phyloP scores from a whole-genome alignment of 2,888 invertebrate genomes.

The Heteropelma amictum region DNA sequence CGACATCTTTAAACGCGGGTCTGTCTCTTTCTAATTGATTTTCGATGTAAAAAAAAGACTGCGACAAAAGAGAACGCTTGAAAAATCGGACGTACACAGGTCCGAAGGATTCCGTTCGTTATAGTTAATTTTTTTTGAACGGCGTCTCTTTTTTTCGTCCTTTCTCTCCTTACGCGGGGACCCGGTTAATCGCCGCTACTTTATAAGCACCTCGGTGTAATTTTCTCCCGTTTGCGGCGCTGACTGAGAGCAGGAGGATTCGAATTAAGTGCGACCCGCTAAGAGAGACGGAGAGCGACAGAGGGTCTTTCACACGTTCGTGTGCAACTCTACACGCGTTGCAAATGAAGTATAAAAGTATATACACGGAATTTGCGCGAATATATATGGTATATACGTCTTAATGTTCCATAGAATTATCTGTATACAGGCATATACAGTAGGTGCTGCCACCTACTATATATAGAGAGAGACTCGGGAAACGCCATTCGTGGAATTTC shows the following conservation, averaged over 20 bases:
- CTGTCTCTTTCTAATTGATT: no score
- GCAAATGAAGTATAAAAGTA: background rate
- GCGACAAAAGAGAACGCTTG: slow-evolving; percentile 7
- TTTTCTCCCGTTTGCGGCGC: slow-evolving; percentile 45
- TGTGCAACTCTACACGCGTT: background rate
- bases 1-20: background rate
- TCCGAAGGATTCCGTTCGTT: background rate
- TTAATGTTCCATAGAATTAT: background rate
- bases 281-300: slow-evolving; percentile 5
- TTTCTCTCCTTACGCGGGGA: slow-evolving; percentile 43
- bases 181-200: slow-evolving; percentile 54
- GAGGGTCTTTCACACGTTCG: slow-evolving; percentile 44
- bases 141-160: slow-evolving; percentile 6
- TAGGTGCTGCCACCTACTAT: slow-evolving; percentile 45
- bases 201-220: slow-evolving; percentile 50
- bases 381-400: no score
- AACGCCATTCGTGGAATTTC: slow-evolving; percentile 64
- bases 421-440: slow-evolving; percentile 3
- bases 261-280: slow-evolving; percentile 61
- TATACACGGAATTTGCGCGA: background rate
- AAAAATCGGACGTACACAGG: no score
- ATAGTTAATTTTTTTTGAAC: background rate
- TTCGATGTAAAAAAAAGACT: slow-evolving; percentile 5
- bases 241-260: slow-evolving; percentile 30
- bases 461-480: slow-evolving; percentile 35